Evolutionary conservation across 1,140 invertebrate genomes (phyloP).

Genomic region (Papilio polytes): DNA sequence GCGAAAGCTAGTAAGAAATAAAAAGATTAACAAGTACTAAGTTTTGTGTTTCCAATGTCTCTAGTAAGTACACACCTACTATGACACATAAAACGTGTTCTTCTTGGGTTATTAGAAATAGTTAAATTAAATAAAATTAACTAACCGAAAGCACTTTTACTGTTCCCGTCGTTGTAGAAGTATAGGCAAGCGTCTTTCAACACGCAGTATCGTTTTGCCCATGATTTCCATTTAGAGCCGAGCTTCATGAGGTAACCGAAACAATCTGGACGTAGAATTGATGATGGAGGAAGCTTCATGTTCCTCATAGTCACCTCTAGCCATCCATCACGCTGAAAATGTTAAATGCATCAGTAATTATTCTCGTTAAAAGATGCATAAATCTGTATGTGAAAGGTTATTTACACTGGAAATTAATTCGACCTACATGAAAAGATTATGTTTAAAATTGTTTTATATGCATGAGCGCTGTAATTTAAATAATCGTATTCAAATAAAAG

Average conservation of each 20-base stretch:
- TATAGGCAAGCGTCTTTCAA: conserved; percentile 98
- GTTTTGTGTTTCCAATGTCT: too few relatives aligned
- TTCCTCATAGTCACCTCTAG: conserved; percentile 84
- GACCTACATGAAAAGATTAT: too few relatives aligned
- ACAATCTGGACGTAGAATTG: conserved; percentile 93
- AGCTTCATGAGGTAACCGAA: conserved; percentile 95
- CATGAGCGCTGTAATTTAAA: background rate
- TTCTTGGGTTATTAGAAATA: background rate
- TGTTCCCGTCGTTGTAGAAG: conserved; percentile 95
- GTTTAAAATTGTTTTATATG: background rate
- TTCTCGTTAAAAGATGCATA: background rate
- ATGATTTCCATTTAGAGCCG: conserved; percentile 91
- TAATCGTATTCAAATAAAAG: background rate
- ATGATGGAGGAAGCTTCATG: conserved; percentile 88
- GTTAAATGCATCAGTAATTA: background rate
- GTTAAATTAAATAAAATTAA: conserved; percentile 29
- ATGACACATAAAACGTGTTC: background rate
- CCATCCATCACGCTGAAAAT: conserved; percentile 84
- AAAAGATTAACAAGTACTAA: too few relatives aligned
- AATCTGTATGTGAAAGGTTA: background rate
- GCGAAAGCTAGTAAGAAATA: too few relatives aligned
- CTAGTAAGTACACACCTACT: too few relatives aligned
- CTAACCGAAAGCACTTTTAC: conserved; percentile 93
- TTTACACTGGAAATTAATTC: background rate
- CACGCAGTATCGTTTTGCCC: conserved; percentile 96